A percentile compares a stretch with the other conserved stretches of the same genome.
Conservation (phyloP, 2,888 invertebrate genomes). For the Trichogramma dendrolimi region DNA sequence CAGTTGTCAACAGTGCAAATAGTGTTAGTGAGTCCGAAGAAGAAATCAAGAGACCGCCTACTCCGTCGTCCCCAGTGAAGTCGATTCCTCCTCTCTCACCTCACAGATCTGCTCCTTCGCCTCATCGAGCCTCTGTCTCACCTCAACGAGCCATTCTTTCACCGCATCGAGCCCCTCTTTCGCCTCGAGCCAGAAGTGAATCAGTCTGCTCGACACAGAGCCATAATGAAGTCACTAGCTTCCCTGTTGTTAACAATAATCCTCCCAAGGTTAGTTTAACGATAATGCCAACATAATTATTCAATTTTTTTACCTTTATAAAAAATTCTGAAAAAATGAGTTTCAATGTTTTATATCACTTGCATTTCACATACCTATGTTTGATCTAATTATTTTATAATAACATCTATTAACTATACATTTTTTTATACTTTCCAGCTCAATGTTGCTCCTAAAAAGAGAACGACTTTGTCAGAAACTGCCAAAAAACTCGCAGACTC, state of each 20-base stretch:
- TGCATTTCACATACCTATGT: background rate
- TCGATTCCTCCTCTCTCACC: background rate
- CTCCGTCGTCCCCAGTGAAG: background rate
- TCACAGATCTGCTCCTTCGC: background rate
- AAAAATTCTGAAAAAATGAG: conserved; percentile 10
- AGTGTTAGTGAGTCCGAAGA: conserved; percentile 69
- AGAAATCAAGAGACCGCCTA: conserved; percentile 50
- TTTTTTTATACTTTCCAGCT: conserved; percentile 18
- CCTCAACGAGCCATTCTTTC: too few relatives aligned
- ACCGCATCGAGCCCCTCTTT: too few relatives aligned
- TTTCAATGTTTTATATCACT: background rate
- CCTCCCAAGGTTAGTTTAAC: too few relatives aligned
- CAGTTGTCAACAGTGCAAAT: conserved; percentile 49
- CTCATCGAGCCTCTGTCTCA: too few relatives aligned
- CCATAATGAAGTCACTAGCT: conserved; percentile 29
- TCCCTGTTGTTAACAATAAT: too few relatives aligned
- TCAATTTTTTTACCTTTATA: background rate
- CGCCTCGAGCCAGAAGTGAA: conserved; percentile 53
- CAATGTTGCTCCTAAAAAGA: conserved; percentile 37
- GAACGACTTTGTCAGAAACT: conserved; percentile 51
- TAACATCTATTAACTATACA: background rate
- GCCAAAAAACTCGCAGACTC: conserved; percentile 57
- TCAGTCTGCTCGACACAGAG: conserved; percentile 55
- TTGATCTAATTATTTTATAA: background rate
- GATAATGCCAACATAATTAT: too few relatives aligned